A percentile compares a stretch with the other conserved stretches of the same genome.
Evolutionary conservation across 2,888 invertebrate genomes (phyloP).

Genomic region (Lasioglossum morio): DNA sequence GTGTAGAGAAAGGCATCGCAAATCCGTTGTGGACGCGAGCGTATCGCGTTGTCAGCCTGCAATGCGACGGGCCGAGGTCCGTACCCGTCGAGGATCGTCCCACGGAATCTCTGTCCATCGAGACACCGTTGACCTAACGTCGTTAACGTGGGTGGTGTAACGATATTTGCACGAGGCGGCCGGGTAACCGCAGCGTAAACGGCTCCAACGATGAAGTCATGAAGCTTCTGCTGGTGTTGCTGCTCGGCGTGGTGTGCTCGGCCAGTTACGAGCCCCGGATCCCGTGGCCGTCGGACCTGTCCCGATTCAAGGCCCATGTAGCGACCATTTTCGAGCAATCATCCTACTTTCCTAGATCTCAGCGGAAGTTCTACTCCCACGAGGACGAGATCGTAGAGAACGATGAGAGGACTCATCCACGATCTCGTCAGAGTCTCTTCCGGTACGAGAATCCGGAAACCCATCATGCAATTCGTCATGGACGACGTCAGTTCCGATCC

Average conservation of each 20-base stretch:
- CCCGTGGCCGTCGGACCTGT: constrained; percentile 16
- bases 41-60: neutral
- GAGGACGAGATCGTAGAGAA: neutral
- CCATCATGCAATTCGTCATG: constrained; percentile 79
- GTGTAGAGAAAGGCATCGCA: neutral
- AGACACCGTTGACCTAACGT: neutral
- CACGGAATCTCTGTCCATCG: neutral
- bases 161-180: neutral
- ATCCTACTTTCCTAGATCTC: neutral
- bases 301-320: neutral
- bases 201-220: constrained; percentile 77
- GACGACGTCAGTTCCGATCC: constrained; percentile 75
- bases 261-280: constrained; percentile 57
- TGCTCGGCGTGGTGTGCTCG: constrained; percentile 74
- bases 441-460: constrained; percentile 74
- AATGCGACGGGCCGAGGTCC: neutral
- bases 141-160: neutral
- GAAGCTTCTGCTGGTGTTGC: constrained; percentile 73
- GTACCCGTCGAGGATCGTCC: neutral
- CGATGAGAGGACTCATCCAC: neutral
- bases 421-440: neutral
- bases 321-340: neutral
- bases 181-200: constrained; percentile 22
- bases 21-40: neutral
- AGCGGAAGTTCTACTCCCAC: neutral